phyloP scores from a whole-genome alignment of 2,113 vertebrate species.

The Ceyx cyanopectus region DNA sequence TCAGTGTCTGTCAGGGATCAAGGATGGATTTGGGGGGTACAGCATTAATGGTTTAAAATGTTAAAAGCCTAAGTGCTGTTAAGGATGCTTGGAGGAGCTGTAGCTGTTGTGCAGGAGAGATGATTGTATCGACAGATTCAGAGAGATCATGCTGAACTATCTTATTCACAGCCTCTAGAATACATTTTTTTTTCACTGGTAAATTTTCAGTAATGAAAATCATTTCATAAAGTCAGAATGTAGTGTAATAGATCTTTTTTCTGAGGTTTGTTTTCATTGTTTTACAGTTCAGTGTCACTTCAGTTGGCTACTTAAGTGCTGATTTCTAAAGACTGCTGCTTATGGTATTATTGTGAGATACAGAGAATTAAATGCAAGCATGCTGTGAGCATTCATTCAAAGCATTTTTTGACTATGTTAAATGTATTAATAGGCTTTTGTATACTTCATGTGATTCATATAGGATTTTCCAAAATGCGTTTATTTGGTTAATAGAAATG shows the following conservation, averaged over 20 bases:
- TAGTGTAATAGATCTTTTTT: neutral
- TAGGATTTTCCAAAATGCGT: neutral
- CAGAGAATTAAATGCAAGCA: neutral
- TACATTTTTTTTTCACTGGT: neutral
- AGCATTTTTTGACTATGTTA: neutral
- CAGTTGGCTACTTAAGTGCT: neutral
- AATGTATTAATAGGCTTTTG: neutral
- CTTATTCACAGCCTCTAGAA: neutral
- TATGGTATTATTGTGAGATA: constrained; percentile 16
- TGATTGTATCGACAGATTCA: neutral
- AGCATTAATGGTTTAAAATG: constrained; percentile 46
- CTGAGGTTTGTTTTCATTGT: neutral
- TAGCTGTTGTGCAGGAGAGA: constrained; percentile 14
- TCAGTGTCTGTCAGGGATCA: constrained; percentile 39
- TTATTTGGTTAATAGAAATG: neutral
- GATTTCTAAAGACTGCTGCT: constrained; percentile 25
- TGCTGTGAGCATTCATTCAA: neutral
- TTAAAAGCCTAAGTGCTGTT: neutral
- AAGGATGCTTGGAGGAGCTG: constrained; percentile 42
- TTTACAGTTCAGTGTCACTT: constrained; percentile 14
- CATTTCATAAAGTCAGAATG: neutral
- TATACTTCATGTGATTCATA: neutral
- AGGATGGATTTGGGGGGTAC: constrained; percentile 20
- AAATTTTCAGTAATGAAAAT: constrained; percentile 33
- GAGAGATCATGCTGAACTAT: neutral